Evolutionary conservation across 2,888 invertebrate genomes (phyloP), one percentile per base, ranked within the genome.

Genomic region (Xiphydria camelus): DNA sequence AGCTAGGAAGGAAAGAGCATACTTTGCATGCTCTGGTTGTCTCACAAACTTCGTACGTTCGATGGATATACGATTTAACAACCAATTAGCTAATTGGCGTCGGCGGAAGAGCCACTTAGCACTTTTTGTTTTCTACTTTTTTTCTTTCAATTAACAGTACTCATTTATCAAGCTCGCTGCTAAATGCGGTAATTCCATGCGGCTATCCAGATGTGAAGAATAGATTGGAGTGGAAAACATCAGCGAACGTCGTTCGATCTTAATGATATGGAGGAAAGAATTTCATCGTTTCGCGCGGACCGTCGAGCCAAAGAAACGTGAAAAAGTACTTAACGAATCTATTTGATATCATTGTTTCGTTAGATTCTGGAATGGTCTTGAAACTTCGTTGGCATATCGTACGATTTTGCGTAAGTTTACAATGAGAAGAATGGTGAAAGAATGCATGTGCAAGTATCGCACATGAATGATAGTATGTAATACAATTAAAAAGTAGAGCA

Each of bases 401-500:
- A n/a, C n/a, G n/a, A n/a, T n/a, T n/a, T n/a, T n/a, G n/a, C n/a
- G n/a, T n/a, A n/a, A n/a, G n/a, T n/a, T n/a, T n/a, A n/a, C n/a
- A n/a, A n/a, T n/a, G n/a, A n/a, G n/a, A n/a, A n/a, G n/a, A n/a
- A n/a, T n/a, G n/a, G n/a, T n/a, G n/a, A n/a, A n/a, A n/a, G n/a
- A n/a, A n/a, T n/a, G n/a, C n/a, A n/a, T n/a, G n/a, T n/a, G n/a
- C n/a, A n/a, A n/a, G n/a, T n/a, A n/a, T n/a, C n/a, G n/a, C n/a
- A n/a, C n/a, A n/a, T n/a, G n/a, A n/a, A n/a, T n/a, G n/a, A n/a
- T n/a, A n/a, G n/a, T n/a, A n/a, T n/a, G n/a, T n/a, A n/a, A n/a
- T n/a, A n/a, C n/a, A n/a, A n/a, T 41, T 48, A 50, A 53, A 52
- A 57, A 55, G 48, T 57, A 54, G 57, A 57, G 55, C 57, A 52